These are phyloP conservation scores for Xiphydria camelus DNA, from an alignment of 2,888 invertebrate species.

Conservation along the genomic window DNA sequence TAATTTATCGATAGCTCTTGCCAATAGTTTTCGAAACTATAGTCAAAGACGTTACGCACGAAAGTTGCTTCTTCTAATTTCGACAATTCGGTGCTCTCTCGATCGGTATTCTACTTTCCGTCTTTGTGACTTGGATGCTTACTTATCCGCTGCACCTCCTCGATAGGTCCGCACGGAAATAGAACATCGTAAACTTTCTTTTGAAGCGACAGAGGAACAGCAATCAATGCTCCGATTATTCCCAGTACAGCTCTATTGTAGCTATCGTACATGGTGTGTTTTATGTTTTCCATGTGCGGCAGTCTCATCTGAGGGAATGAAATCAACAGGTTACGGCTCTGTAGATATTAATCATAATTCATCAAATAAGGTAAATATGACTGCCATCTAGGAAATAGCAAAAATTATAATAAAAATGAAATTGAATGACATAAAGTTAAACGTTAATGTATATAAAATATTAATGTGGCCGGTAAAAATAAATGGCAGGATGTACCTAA, in stretches of 20 bases:
- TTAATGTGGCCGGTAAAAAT: too few relatives aligned
- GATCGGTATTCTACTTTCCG: too few relatives aligned
- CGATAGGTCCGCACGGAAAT: conserved; percentile 18
- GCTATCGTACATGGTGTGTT: conserved; percentile 23
- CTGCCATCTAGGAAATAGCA: background rate
- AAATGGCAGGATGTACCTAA: too few relatives aligned
- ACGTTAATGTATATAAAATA: background rate
- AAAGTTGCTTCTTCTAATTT: too few relatives aligned
- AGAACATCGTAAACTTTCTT: conserved; percentile 23
- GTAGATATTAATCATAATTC: too few relatives aligned
- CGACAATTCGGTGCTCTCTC: too few relatives aligned
- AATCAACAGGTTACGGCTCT: too few relatives aligned
- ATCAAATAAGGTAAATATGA: too few relatives aligned
- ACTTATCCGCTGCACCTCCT: conserved; percentile 13
- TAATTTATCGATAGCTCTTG: too few relatives aligned
- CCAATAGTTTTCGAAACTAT: too few relatives aligned
- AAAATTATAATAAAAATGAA: background rate
- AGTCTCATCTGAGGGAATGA: conserved; percentile 28
- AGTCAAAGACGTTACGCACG: too few relatives aligned
- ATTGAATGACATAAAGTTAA: background rate
- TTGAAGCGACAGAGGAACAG: conserved; percentile 25
- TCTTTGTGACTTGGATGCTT: background rate
- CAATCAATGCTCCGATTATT: conserved; percentile 28
- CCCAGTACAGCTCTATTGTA: conserved; percentile 38
- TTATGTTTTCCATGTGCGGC: conserved; percentile 31